A percentile compares a stretch with the other conserved stretches of the same genome.
phyloP scores from a whole-genome alignment of 1,140 invertebrate genomes.

The Leptestheria dahalacensis region DNA sequence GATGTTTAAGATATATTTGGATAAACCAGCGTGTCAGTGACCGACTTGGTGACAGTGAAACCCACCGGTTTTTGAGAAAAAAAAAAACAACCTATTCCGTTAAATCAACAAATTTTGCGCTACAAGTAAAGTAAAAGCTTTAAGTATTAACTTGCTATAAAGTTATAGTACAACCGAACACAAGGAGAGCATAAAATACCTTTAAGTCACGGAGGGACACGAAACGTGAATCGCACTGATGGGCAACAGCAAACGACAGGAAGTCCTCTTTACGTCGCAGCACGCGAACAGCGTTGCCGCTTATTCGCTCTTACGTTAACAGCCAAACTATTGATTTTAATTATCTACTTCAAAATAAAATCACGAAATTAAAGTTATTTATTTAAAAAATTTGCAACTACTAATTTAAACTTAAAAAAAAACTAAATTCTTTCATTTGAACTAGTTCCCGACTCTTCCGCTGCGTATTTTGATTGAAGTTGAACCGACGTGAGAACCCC shows the following conservation, averaged over 20 bases:
- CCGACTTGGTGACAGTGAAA: too few relatives aligned
- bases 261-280: background rate
- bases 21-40: background rate
- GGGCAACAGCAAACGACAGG: background rate
- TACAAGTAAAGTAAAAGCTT: background rate
- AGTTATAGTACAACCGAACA: background rate
- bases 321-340: too few relatives aligned
- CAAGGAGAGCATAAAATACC: background rate
- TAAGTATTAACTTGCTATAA: background rate
- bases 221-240: background rate
- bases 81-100: background rate
- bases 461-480: background rate
- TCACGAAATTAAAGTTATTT: too few relatives aligned
- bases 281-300: background rate
- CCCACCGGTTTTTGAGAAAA: background rate
- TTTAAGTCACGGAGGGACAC: background rate
- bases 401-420: too few relatives aligned
- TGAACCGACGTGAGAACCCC: too few relatives aligned
- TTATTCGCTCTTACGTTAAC: too few relatives aligned
- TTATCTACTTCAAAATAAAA: too few relatives aligned
- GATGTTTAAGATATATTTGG: conserved; percentile 2
- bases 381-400: too few relatives aligned
- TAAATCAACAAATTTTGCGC: background rate
- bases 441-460: background rate
- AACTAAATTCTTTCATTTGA: background rate